Evolutionary conservation across 2,888 invertebrate species (phyloP), one percentile per base, ranked within the genome.

Genomic region (Dermolepida albohirtum): DNA sequence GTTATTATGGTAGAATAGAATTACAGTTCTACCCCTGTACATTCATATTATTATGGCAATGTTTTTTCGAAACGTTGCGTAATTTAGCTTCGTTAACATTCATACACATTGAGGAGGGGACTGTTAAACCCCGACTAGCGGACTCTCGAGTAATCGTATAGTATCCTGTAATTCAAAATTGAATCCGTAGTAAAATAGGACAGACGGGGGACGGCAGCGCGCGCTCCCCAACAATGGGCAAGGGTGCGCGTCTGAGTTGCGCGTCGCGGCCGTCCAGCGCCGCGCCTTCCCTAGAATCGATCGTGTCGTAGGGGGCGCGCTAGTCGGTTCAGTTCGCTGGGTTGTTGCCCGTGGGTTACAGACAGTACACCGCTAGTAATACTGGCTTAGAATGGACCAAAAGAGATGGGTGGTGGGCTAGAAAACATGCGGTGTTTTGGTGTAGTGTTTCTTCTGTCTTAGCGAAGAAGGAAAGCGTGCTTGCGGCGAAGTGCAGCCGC

Each of bases 241-340:
- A 64, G 62, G 59, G 55, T 70, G 70, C 70, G 70, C 70, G 59
- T 57, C 39, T 16, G 16, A 29, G 39, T 47, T 70, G 72, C 72
- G 74, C 70, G 70, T 41, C 64, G 72, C 67, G 70, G 66, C 50
- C 40, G 41, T 52, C 69, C 57, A 62, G 73, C 76, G 75, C 79
- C 80, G 82, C 86, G 85, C 84, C 82, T 83, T 84, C 81, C 78
- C 77, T 78, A 73, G 74, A 75, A 77, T 77, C 78, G 79, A 78
- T 78, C 78, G 77, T 74, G 73, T 73, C 72, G 74, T 76, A 79
- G 78, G 77, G 77, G 82, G 81, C 81, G 79, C 76, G 74, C 71
- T 74, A 72, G 73, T 75, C 76, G 76, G 79, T 79, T 78, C 81
- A 79, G 81, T 81, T 79, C 77, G 82, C 81, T 79, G 80, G 81